Conservation (phyloP, 37 sponge, comb jelly and placozoan genomes). For the Chondrilla cf. caribensis region DNA sequence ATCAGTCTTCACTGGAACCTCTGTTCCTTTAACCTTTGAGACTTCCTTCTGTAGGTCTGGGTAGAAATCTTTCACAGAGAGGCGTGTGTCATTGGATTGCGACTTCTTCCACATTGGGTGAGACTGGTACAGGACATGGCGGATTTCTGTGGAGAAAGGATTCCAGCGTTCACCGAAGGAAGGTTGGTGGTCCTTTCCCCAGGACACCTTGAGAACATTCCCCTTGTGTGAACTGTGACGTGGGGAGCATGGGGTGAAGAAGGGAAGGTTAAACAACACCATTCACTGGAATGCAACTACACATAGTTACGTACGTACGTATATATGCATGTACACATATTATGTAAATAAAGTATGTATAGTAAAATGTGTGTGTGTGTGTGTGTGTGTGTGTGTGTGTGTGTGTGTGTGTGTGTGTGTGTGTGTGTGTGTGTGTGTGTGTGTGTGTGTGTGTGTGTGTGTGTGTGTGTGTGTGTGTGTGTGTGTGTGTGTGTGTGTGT, state of each 20-base stretch:
- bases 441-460: too few species aligned
- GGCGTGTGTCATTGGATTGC: not conserved
- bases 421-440: too few species aligned
- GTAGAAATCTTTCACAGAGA: constrained; percentile 21
- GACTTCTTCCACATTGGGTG: constrained; percentile 44
- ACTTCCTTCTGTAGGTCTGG: constrained; percentile 40
- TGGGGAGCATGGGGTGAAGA: not conserved
- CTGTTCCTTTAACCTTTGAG: not conserved
- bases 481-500: too few species aligned
- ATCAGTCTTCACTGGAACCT: constrained; percentile 24
- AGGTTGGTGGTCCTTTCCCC: constrained; percentile 41
- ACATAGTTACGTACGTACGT: not conserved
- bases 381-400: too few species aligned
- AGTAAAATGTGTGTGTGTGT: not conserved
- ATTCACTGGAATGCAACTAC: not conserved
- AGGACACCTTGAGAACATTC: constrained; percentile 48
- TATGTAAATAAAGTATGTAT: not conserved
- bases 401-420: too few species aligned
- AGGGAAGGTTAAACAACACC: not conserved
- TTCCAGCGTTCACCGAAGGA: constrained; percentile 67
- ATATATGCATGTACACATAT: not conserved
- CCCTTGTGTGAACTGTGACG: constrained; percentile 33
- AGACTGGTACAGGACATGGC: constrained; percentile 49
- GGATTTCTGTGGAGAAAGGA: constrained; percentile 41
- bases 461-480: too few species aligned